Evolutionary conservation across 2,797 vertebrate species (phyloP).

Genomic region (Tokudaia tokunoshimensis): DNA sequence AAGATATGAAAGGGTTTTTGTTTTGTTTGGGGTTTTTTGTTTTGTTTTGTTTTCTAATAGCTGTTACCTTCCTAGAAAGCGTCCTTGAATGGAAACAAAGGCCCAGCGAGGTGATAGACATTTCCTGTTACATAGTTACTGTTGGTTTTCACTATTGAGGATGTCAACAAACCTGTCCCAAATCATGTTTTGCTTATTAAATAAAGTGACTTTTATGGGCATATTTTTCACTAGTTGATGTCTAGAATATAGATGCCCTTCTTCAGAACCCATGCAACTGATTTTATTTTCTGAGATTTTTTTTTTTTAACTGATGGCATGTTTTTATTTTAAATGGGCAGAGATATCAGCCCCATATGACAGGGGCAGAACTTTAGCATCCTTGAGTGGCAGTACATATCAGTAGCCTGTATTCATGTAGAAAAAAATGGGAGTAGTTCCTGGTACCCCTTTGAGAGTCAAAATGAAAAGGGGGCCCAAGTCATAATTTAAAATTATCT

Average conservation of each 20-base stretch:
- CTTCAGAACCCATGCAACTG: conserved; percentile 5
- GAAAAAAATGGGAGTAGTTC: neutral
- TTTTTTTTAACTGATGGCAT: neutral
- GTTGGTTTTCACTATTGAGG: conserved; percentile 81
- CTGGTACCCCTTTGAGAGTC: neutral
- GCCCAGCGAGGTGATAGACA: conserved; percentile 67
- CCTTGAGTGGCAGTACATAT: neutral
- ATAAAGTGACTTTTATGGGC: conserved; percentile 82
- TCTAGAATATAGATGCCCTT: neutral
- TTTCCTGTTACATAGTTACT: conserved; percentile 80
- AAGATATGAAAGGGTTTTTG: neutral
- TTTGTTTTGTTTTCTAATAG: conserved; percentile 51
- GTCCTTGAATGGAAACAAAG: conserved; percentile 75
- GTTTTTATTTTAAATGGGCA: conserved; percentile 16
- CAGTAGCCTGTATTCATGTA: neutral
- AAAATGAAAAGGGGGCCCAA: conserved; percentile 35
- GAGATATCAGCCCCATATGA: neutral
- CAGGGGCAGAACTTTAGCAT: too few relatives aligned
- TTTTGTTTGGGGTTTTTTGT: neutral
- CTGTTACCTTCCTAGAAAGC: conserved; percentile 72
- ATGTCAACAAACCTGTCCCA: conserved; percentile 76
- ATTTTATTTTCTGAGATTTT: conserved; percentile 19
- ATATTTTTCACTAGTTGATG: conserved; percentile 53
- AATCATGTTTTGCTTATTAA: conserved; percentile 82
- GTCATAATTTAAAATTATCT: conserved; percentile 52